A percentile compares a stretch with the other conserved stretches of the same genome.
phyloP scores from a whole-genome alignment of 2,797 vertebrate genomes.

The Caiman crocodilus region DNA sequence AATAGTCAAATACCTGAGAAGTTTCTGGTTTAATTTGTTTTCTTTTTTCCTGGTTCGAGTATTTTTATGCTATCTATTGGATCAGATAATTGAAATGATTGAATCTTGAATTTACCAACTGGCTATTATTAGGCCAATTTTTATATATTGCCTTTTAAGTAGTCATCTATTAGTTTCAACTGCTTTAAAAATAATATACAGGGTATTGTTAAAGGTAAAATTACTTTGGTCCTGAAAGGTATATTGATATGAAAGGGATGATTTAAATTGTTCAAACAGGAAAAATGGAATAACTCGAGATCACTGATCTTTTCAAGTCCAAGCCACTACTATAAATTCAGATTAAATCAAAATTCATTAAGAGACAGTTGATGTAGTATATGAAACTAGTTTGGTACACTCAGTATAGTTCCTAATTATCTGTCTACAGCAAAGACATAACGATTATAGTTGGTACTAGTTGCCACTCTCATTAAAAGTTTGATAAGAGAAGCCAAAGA shows the following conservation, averaged over 20 bases:
- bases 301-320: neutral
- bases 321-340: neutral
- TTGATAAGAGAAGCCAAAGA: neutral
- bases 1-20: neutral
- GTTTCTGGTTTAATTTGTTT: neutral
- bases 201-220: neutral
- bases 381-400: neutral
- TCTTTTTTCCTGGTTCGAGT: no score
- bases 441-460: neutral
- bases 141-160: neutral
- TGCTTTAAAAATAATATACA: neutral
- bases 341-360: neutral
- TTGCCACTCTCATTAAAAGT: neutral
- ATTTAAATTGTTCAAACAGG: neutral
- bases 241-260: neutral
- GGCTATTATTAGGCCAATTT: neutral
- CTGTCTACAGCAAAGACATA: neutral
- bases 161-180: neutral
- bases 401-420: neutral
- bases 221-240: fast-evolving
- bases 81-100: neutral
- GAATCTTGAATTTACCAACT: neutral
- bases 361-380: fast-evolving
- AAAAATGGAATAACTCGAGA: neutral
- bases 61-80: neutral